Evolutionary conservation across 1,140 invertebrate species (phyloP), one percentile per base, ranked within the genome.

Genomic region (Drosophila mauritiana): DNA sequence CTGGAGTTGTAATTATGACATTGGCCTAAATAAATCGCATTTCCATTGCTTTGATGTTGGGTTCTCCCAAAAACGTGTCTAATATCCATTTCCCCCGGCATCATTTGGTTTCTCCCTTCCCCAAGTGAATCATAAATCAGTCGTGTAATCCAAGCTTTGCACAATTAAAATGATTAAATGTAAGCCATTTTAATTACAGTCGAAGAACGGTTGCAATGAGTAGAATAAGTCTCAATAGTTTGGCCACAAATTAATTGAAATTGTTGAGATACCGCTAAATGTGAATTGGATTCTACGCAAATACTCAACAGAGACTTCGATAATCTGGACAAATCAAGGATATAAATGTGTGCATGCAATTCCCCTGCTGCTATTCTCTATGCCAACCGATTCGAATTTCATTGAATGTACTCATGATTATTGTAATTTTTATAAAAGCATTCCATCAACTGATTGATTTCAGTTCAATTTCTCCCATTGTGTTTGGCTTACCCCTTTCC

Each of bases 401-500:
- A 13, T 15, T 22, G 3, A 12, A 17, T 36, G 46, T 57, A 54
- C 40, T 68, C 20, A 34, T 70, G 48, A 68, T 80, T 86, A 82
- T 79, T 79, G 48, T 76, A 83, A 75, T 88, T 54, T 79, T 76
- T 82, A 49, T 88, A 73, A 86, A 86, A 86, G 83, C 79, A 73
- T 83, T 73, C 76, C 79, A 86, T 86, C 84, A 86, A 67, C 79
- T 79, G 83, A 86, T 86, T 86, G 83, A 77, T 77, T 78, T 67
- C 52, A 46, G 61, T 53, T 67, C 27, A 34, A 61, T 25, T 57
- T 45, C 31, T 34, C 37, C 22, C 57, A 59, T 52, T 70, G 61
- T 54, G 61, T 54, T 55, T 64, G 54, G 8, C 46, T 74, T 51
- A 12, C n/a, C 8, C 25, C 37, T 17, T 57, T 27, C 25, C 22